phyloP scores from a whole-genome alignment of 2,797 vertebrate genomes.

The Pseudochaenichthys georgianus region DNA sequence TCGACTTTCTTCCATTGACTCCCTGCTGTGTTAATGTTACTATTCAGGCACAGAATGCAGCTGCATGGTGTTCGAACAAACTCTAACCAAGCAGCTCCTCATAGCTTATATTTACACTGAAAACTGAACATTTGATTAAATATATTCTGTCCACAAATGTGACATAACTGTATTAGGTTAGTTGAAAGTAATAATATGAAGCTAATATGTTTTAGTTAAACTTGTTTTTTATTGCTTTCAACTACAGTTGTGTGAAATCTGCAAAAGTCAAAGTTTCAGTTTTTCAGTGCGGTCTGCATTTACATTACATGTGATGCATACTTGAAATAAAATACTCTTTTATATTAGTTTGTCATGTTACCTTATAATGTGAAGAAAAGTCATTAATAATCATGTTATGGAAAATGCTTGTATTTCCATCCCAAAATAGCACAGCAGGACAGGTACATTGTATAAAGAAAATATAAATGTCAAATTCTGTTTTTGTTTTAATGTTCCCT shows the following conservation, averaged over 20 bases:
- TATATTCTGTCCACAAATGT: too few relatives aligned
- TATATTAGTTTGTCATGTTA: constrained; percentile 1
- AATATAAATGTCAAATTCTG: neutral
- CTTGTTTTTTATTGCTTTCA: too few relatives aligned
- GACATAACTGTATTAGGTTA: too few relatives aligned
- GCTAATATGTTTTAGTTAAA: too few relatives aligned
- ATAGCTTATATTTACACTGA: neutral
- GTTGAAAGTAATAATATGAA: too few relatives aligned
- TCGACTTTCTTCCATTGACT: constrained; percentile 6
- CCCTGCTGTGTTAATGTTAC: neutral
- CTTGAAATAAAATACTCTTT: neutral
- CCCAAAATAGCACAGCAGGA: neutral
- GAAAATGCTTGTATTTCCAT: neutral
- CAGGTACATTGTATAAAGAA: too few relatives aligned
- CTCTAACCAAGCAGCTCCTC: neutral
- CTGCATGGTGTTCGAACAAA: neutral
- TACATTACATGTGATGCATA: neutral
- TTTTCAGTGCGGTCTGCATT: neutral
- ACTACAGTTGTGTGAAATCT: neutral
- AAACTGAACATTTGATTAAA: too few relatives aligned
- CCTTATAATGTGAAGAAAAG: constrained; percentile 14
- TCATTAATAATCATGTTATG: neutral
- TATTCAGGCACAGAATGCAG: neutral
- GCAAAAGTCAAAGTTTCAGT: too few relatives aligned
- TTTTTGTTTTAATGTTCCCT: neutral